Evolutionary conservation across 2,797 vertebrate genomes (phyloP).

Genomic region (Lepilemur ruficaudatus): DNA sequence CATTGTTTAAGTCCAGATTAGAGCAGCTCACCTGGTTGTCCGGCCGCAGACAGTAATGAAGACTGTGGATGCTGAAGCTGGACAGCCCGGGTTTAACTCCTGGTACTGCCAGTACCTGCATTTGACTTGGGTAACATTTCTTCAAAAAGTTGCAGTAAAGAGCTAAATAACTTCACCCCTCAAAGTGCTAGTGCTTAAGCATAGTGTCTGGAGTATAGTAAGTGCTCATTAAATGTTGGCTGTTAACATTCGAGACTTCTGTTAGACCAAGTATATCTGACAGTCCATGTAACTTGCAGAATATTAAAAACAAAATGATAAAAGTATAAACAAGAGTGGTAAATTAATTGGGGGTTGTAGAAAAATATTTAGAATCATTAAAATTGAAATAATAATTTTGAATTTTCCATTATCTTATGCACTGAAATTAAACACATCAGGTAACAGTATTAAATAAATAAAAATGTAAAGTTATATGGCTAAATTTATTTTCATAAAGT

Average conservation of each 20-base stretch:
- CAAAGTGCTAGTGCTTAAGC: background rate
- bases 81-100: background rate
- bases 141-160: background rate
- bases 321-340: background rate
- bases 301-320: background rate
- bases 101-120: background rate
- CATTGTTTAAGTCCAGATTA: background rate
- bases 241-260: background rate
- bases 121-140: background rate
- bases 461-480: background rate
- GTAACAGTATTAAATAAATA: constrained; percentile 6
- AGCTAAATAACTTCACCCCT: background rate
- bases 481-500: constrained; percentile 4
- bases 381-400: background rate
- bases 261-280: background rate
- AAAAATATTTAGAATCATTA: constrained; percentile 17
- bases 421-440: constrained; percentile 23
- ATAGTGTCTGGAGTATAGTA: background rate
- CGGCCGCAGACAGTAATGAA: background rate
- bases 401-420: background rate
- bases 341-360: background rate
- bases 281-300: background rate
- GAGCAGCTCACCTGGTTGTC: background rate
- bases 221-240: background rate
- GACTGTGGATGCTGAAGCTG: background rate